These are phyloP conservation scores for Caligus rogercresseyi DNA, from an alignment of 1,140 invertebrate species.

Conservation along the genomic window DNA sequence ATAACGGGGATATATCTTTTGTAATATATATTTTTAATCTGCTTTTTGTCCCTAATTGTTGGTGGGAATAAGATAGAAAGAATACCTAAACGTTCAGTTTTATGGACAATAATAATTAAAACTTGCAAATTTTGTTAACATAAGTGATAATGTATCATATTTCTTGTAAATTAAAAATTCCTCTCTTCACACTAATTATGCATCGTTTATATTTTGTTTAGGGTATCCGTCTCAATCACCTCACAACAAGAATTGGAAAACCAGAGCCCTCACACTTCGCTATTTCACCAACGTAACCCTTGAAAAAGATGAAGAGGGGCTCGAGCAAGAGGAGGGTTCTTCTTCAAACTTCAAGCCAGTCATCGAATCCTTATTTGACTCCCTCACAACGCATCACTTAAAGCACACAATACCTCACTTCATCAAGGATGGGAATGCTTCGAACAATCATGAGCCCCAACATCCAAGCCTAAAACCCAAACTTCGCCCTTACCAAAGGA, in stretches of 20 bases:
- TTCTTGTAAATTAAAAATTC: no score
- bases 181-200: no score
- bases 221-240: background rate
- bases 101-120: no score
- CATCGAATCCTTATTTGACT: background rate
- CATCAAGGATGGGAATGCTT: no score
- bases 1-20: no score
- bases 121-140: no score
- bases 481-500: conserved; percentile 45
- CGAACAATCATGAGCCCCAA: conserved; percentile 29
- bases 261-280: background rate
- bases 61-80: no score
- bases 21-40: no score
- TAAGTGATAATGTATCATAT: no score
- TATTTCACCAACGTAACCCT: background rate
- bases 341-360: background rate
- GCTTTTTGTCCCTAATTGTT: no score
- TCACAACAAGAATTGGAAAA: background rate
- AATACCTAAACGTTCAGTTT: no score
- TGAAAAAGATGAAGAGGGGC: background rate
- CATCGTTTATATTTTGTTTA: background rate
- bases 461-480: conserved; percentile 34
- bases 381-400: background rate
- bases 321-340: background rate
- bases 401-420: background rate